A percentile compares a stretch with the other conserved stretches of the same genome.
phyloP scores from a whole-genome alignment of 2,113 vertebrate species.

The Serilophus lunatus region DNA sequence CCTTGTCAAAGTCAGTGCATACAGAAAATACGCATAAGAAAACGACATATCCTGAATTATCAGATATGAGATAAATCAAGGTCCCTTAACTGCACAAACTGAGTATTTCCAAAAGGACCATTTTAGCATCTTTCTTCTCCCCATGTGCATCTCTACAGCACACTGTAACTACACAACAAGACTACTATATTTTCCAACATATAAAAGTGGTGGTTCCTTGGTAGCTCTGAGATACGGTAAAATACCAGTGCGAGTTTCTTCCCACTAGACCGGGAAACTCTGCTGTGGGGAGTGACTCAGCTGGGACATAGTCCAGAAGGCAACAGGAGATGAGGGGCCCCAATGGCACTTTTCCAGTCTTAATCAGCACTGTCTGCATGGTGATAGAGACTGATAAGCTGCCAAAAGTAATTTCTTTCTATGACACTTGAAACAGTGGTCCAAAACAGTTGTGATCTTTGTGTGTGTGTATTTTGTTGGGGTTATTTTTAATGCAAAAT shows the following conservation, averaged over 20 bases:
- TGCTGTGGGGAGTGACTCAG: constrained; percentile 30
- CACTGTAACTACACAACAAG: not conserved
- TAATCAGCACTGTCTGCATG: constrained; percentile 29
- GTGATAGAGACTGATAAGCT: constrained; percentile 18
- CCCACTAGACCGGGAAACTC: constrained; percentile 3
- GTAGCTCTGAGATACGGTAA: not conserved
- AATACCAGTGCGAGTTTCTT: not conserved
- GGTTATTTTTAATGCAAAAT: not conserved
- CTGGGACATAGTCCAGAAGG: constrained; percentile 29
- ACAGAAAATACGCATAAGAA: not conserved
- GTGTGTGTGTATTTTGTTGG: not conserved
- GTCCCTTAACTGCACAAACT: not conserved
- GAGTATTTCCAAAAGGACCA: not conserved
- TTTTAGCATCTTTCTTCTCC: not conserved
- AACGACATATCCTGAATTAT: not conserved
- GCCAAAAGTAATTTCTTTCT: constrained; percentile 5
- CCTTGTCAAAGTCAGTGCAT: not conserved
- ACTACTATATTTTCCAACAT: not conserved
- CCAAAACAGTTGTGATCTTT: constrained; percentile 8
- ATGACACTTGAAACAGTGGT: constrained; percentile 14
- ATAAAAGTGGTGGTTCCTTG: not conserved
- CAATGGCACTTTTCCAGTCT: constrained; percentile 30
- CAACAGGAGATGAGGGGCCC: constrained; percentile 46
- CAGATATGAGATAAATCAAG: not conserved
- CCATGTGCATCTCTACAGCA: not conserved